A percentile compares a stretch with the other conserved stretches of the same genome.
Conservation (phyloP, 2,113 vertebrate species). For the Jacana jacana region DNA sequence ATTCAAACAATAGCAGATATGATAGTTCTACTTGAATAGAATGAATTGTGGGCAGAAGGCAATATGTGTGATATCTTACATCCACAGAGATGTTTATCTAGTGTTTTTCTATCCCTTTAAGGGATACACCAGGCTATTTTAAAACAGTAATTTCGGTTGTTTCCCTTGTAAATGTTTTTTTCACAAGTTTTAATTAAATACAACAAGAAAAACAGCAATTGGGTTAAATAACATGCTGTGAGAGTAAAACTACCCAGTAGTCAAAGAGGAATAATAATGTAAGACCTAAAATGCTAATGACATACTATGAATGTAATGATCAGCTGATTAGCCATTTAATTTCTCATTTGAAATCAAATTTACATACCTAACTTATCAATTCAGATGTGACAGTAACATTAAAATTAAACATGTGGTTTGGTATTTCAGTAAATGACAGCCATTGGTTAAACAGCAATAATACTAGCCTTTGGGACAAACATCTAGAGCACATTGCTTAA, state of each 20-base stretch:
- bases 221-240: slow-evolving; percentile 2
- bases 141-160: background rate
- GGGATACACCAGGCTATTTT: background rate
- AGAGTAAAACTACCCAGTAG: background rate
- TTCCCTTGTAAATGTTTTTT: background rate
- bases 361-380: slow-evolving; percentile 39
- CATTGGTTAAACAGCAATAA: slow-evolving; percentile 52
- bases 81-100: background rate
- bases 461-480: slow-evolving; percentile 41
- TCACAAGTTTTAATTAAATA: slow-evolving; percentile 48
- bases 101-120: background rate
- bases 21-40: background rate
- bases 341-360: slow-evolving; percentile 52
- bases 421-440: slow-evolving; percentile 56
- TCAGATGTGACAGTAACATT: slow-evolving; percentile 38
- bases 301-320: background rate
- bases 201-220: slow-evolving; percentile 8
- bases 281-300: slow-evolving; percentile 34
- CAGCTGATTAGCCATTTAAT: slow-evolving; percentile 56
- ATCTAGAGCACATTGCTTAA: background rate
- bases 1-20: background rate
- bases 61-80: background rate
- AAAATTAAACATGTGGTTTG: slow-evolving; percentile 45
- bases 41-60: background rate
- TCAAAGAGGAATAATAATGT: slow-evolving; percentile 37